phyloP scores from a whole-genome alignment of 2,888 invertebrate species.

The Sylvicola fuscatus region DNA sequence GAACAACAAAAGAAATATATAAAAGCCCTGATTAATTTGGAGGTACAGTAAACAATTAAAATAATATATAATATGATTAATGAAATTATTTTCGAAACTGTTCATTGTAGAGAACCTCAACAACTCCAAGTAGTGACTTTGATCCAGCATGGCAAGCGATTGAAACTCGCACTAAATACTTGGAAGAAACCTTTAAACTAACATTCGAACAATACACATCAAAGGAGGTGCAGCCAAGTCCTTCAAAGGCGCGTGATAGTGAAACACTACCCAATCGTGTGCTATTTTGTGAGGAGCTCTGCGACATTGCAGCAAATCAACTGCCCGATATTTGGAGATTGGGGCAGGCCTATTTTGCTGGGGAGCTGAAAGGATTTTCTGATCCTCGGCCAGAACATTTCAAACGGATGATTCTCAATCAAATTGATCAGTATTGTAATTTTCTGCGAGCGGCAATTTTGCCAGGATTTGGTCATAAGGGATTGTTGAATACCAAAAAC shows the following conservation, averaged over 20 bases:
- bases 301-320: constrained; percentile 49
- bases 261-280: constrained; percentile 39
- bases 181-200: constrained; percentile 27
- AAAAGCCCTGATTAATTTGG: constrained; percentile 52
- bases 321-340: constrained; percentile 91
- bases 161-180: constrained; percentile 58
- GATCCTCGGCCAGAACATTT: constrained; percentile 57
- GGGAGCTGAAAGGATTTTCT: constrained; percentile 57
- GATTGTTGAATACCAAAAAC: constrained; percentile 9
- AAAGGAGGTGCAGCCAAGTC: constrained; percentile 18
- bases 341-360: constrained; percentile 84
- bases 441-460: constrained; percentile 53
- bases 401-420: constrained; percentile 62
- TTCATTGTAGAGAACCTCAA: constrained; percentile 12
- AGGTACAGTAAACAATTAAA: constrained; percentile 25
- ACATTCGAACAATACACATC: constrained; percentile 20
- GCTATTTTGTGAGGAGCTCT: constrained; percentile 59
- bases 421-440: constrained; percentile 52
- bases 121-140: constrained; percentile 20
- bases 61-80: background rate
- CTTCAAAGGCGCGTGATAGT: constrained; percentile 14
- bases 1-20: constrained; percentile 93
- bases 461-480: constrained; percentile 35
- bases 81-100: too few species aligned
- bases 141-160: constrained; percentile 97